Evolutionary conservation across 2,888 invertebrate species (phyloP).

Genomic region (Amphipyra berbera): DNA sequence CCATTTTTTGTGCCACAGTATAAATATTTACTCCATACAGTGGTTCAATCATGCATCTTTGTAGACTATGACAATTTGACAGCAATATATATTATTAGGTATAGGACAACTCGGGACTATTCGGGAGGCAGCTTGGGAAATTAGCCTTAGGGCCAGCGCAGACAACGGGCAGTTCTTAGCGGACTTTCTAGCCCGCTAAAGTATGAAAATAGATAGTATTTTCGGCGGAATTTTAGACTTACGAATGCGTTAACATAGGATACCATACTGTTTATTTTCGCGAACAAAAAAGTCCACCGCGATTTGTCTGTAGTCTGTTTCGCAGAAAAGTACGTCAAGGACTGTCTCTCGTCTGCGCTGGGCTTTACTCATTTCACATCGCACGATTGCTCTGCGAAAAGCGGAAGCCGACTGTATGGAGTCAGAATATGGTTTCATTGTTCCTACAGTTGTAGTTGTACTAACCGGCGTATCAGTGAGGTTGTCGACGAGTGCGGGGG

Average conservation of each 20-base stretch:
- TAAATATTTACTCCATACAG: slow-evolving; percentile 5
- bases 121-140: background rate
- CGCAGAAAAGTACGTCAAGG: too few species aligned
- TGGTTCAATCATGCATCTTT: background rate
- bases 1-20: background rate
- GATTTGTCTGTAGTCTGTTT: too few species aligned
- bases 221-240: too few species aligned
- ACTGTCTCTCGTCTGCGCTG: too few species aligned
- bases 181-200: too few species aligned
- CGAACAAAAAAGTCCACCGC: too few species aligned
- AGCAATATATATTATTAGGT: background rate
- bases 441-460: slow-evolving; percentile 1
- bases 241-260: too few species aligned
- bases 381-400: background rate
- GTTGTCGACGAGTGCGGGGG: slow-evolving; percentile 74
- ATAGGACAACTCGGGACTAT: background rate
- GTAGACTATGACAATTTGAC: background rate
- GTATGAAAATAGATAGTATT: too few species aligned
- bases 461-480: slow-evolving; percentile 75
- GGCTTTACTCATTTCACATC: background rate
- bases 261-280: too few species aligned
- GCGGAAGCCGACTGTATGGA: background rate
- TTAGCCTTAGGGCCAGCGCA: too few species aligned
- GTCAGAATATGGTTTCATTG: background rate
- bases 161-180: too few species aligned